These are phyloP conservation scores for Oreonectes daqikongensis DNA, from an alignment of 2,797 vertebrate species.

Conservation along the genomic window DNA sequence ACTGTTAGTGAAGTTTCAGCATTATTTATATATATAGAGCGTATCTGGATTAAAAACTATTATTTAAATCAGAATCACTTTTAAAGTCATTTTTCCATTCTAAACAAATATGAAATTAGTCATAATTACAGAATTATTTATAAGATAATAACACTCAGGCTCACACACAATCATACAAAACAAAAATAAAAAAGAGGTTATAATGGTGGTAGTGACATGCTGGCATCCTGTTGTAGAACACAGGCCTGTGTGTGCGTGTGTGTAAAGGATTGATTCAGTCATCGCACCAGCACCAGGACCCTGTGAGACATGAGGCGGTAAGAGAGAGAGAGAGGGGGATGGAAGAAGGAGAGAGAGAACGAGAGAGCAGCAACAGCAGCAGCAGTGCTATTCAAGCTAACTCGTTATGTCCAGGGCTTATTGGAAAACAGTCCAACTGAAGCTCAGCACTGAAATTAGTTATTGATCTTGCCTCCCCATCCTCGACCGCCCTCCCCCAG, in stretches of 20 bases:
- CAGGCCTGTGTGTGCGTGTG: conserved; percentile 38
- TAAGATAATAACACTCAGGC: background rate
- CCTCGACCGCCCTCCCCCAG: conserved; percentile 32
- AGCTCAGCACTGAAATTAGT: conserved; percentile 94
- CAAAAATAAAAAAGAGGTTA: background rate
- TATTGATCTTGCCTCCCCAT: conserved; percentile 89
- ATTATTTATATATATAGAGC: background rate
- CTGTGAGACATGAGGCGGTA: conserved; percentile 55
- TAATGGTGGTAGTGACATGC: conserved; percentile 17
- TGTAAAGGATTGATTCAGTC: conserved; percentile 58
- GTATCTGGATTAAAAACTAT: background rate
- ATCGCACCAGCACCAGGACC: conserved; percentile 53
- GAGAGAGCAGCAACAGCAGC: conserved; percentile 45
- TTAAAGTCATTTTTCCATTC: background rate
- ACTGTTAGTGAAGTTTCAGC: background rate
- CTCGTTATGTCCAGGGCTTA: conserved; percentile 82
- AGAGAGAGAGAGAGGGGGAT: conserved; percentile 40
- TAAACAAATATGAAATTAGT: background rate
- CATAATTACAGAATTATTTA: background rate
- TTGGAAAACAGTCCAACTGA: conserved; percentile 88
- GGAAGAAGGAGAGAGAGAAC: conserved; percentile 28
- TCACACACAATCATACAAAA: background rate
- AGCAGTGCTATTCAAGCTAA: conserved; percentile 73
- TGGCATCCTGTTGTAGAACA: conserved; percentile 50
- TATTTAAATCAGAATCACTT: background rate